Evolutionary conservation across 2,888 invertebrate genomes (phyloP).

Genomic region (Hemithea aestivaria): DNA sequence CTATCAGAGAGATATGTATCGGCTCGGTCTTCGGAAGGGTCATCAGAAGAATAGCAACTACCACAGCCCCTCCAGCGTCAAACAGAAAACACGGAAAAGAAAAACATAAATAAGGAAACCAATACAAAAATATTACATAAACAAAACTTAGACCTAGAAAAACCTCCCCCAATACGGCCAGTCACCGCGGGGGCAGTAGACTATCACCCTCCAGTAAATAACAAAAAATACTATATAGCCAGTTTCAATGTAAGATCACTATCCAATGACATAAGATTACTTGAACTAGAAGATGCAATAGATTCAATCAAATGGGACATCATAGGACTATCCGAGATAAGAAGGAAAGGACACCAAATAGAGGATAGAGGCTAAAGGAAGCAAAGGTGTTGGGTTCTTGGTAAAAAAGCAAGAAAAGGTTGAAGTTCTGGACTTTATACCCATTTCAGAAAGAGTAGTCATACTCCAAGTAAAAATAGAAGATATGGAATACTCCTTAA

Average conservation of each 20-base stretch:
- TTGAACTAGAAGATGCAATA: conserved; percentile 1
- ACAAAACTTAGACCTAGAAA: neutral
- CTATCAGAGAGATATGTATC: too few relatives aligned
- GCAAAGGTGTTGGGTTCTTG: conserved; percentile 3
- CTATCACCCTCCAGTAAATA: neutral
- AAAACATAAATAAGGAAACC: too few relatives aligned
- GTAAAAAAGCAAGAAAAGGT: neutral
- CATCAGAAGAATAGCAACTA: too few relatives aligned
- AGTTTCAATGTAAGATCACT: conserved; percentile 6
- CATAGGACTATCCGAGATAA: conserved; percentile 4
- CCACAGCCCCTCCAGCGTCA: too few relatives aligned
- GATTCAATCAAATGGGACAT: neutral
- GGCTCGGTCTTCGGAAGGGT: too few relatives aligned
- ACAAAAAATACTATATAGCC: conserved; percentile 3
- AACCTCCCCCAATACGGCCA: neutral
- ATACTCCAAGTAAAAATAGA: conserved; percentile 3
- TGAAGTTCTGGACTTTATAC: neutral
- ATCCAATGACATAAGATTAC: neutral
- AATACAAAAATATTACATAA: too few relatives aligned
- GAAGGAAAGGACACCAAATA: conserved; percentile 4
- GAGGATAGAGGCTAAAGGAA: conserved; percentile 4
- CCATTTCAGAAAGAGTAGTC: conserved; percentile 2
- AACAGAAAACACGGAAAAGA: too few relatives aligned
- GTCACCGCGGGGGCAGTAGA: conserved; percentile 3
- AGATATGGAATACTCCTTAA: neutral